Base-by-base conservation (phyloP, 2,888 invertebrate genomes). In the Lamproptera curius region DNA sequence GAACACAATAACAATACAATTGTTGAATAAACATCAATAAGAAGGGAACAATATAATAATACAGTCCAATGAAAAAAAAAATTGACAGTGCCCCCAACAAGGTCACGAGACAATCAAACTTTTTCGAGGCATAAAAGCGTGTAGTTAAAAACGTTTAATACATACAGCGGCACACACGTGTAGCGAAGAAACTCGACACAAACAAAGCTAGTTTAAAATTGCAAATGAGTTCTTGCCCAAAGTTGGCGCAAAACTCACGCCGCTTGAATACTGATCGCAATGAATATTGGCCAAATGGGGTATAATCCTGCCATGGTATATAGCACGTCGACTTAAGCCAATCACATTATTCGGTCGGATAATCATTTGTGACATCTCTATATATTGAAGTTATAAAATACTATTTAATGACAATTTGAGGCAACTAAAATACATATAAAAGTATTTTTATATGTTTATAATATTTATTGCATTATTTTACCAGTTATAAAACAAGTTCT, bases 131-230 rank as follows among this genome's bases (percentile, higher is more conserved):
- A 49, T 28, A 28, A 28, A 8, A 46, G 52, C 54, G 44, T 50
- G 49, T 48, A 46, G 45, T 46, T 40, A 44, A 52, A n/a, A 31
- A 31, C 11, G 11, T 1, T n/a, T 54, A 55, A 52, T 55, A 52
- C 53, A 53, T 34, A 39, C 26, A 20, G n/a, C 2, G 46, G 46
- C 52, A 42, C 46, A 55, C 58, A 59, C 58, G 53, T 55, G 52
- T 55, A 8, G 26, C 51, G 44, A 53, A 53, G 50, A 52, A 52
- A 55, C 56, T 50, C 51, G 47, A 70, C 66, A 67, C 67, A 75
- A 76, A 82, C 78, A 81, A 75, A 76, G 70, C 67, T 54, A 56
- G 55, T 67, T 77, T 81, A 78, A 76, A 82, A 82, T 80, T 82
- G 75, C 75, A 74, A 83, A 83, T 82, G 74, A 76, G 66, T 58